These are phyloP conservation scores for Clarias fuscus DNA, from an alignment of 2,797 vertebrate genomes.

Conservation along the genomic window DNA sequence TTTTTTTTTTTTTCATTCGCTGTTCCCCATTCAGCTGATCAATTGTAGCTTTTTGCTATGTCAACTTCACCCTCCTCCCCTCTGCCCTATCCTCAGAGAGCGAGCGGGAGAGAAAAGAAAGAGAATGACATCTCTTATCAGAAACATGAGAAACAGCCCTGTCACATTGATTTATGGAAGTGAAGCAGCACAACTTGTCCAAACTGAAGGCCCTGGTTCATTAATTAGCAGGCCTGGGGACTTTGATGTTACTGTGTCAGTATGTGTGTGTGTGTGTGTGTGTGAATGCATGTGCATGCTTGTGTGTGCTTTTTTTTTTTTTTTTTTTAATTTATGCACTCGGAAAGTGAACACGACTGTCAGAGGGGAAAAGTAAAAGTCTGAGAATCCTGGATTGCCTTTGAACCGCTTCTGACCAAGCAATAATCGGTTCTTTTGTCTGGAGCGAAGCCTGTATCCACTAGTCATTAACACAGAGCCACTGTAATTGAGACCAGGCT, in stretches of 20 bases:
- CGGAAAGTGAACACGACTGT: conserved; percentile 78
- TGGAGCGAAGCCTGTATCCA: conserved; percentile 90
- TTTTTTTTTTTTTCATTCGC: conserved; percentile 83
- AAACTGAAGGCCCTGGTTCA: conserved; percentile 98
- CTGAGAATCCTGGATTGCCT: conserved; percentile 90
- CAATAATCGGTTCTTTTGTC: conserved; percentile 98
- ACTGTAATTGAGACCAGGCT: conserved; percentile 58
- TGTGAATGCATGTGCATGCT: conserved; percentile 38
- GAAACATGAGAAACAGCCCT: conserved; percentile 90
- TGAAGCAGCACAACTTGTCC: conserved; percentile 99
- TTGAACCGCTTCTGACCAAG: conserved; percentile 97
- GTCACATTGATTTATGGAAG: conserved; percentile 99
- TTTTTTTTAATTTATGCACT: conserved; percentile 89
- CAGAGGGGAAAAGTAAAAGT: conserved; percentile 77
- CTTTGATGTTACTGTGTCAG: conserved; percentile 91
- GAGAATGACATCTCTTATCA: conserved; percentile 94
- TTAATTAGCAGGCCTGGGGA: conserved; percentile 99
- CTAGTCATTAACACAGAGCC: conserved; percentile 94
- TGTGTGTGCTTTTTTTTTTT: conserved; percentile 74
- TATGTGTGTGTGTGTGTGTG: conserved; percentile 30
- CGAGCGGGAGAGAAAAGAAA: conserved; percentile 30
- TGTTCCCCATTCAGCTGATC: conserved; percentile 98
- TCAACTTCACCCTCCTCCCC: conserved; percentile 74
- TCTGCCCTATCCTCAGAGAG: conserved; percentile 60
- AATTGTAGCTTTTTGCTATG: conserved; percentile 88